These are phyloP conservation scores for Lepidurus apus DNA, from an alignment of 1,140 invertebrate genomes.

Conservation along the genomic window DNA sequence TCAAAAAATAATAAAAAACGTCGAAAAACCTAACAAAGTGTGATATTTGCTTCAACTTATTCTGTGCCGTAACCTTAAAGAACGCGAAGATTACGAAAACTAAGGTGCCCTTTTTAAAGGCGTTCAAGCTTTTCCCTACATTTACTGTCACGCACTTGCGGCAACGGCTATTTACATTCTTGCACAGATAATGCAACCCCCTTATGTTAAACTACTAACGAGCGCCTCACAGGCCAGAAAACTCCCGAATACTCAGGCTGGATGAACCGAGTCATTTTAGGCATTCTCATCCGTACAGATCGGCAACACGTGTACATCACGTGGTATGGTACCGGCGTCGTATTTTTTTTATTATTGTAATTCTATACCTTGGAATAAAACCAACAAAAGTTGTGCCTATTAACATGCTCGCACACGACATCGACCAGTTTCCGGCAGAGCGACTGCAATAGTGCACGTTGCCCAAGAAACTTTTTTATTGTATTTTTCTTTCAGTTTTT, in stretches of 20 bases:
- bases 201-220: too few species aligned
- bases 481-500: not conserved
- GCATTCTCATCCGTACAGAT: not conserved
- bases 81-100: too few species aligned
- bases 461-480: not conserved
- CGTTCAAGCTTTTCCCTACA: too few species aligned
- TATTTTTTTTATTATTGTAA: not conserved
- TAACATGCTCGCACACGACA: not conserved
- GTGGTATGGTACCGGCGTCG: not conserved
- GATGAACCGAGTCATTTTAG: not conserved
- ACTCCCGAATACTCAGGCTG: not conserved
- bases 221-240: not conserved
- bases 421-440: not conserved
- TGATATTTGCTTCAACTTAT: too few species aligned
- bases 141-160: too few species aligned
- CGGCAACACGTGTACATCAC: not conserved
- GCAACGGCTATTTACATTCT: too few species aligned
- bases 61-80: too few species aligned
- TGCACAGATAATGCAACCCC: too few species aligned
- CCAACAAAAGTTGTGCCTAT: not conserved
- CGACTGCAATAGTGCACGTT: not conserved
- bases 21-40: too few species aligned
- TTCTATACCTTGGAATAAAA: not conserved
- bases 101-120: too few species aligned
- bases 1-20: too few species aligned